Conservation (phyloP, 2,888 invertebrate species). For the Bursaphelenchus okinawaensis region DNA sequence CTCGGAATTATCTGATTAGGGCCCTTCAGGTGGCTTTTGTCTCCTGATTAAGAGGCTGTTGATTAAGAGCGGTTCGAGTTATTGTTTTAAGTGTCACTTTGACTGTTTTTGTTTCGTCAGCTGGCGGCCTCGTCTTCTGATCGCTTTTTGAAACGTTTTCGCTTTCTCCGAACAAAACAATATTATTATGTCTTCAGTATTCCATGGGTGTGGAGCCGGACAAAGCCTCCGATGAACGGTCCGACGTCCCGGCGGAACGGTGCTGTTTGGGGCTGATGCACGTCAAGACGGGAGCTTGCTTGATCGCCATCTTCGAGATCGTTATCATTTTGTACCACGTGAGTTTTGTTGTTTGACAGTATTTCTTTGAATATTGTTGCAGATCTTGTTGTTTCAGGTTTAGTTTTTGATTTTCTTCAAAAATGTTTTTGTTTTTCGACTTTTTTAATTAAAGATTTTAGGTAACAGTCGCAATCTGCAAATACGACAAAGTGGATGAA, state of each 20-base stretch:
- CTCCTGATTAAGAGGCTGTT: no score
- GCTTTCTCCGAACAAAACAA: not conserved
- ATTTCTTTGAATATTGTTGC: no score
- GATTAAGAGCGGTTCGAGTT: no score
- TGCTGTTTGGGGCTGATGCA: conserved; percentile 19
- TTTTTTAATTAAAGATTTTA: not conserved
- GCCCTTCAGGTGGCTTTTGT: no score
- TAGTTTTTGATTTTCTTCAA: no score
- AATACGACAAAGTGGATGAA: conserved; percentile 20
- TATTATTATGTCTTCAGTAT: conserved; percentile 14
- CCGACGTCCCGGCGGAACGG: conserved; percentile 8
- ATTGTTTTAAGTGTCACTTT: no score
- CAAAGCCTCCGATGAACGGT: not conserved
- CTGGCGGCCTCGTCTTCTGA: not conserved
- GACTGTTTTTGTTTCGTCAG: no score
- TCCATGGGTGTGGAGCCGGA: conserved; percentile 10
- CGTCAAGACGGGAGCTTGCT: conserved; percentile 10
- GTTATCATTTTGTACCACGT: conserved; percentile 23
- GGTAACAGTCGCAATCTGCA: conserved; percentile 17
- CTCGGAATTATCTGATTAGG: not conserved
- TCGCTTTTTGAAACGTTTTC: not conserved
- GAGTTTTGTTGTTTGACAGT: no score
- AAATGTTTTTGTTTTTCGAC: conserved; percentile 11
- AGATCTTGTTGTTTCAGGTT: no score
- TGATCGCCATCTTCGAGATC: conserved; percentile 19